Conservation (phyloP, 1,140 invertebrate genomes). For the Drosophila tropicalis region DNA sequence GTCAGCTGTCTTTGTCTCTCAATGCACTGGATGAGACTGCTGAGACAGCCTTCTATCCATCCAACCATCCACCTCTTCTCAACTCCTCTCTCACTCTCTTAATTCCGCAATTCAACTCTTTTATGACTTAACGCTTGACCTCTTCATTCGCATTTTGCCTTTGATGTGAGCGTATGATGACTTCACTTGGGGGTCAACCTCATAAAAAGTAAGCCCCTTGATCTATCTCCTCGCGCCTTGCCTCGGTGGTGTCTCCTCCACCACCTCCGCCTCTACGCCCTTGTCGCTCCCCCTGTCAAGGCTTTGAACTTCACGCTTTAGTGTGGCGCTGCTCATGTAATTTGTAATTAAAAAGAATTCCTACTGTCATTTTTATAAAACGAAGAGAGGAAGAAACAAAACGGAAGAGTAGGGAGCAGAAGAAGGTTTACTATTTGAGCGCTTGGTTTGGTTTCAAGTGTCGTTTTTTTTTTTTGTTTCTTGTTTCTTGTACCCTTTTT, state of each 20-base stretch:
- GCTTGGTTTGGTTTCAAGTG: conserved; percentile 53
- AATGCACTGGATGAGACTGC: conserved; percentile 42
- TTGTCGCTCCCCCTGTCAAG: conserved; percentile 26
- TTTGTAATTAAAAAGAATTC: conserved; percentile 77
- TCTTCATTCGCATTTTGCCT: conserved; percentile 59
- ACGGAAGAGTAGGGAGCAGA: background rate
- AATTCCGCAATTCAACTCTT: conserved; percentile 32
- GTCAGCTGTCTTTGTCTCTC: conserved; percentile 47
- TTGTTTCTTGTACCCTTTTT: conserved; percentile 7
- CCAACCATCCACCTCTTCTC: conserved; percentile 31
- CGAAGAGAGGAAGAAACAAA: too few species aligned
- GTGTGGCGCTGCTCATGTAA: conserved; percentile 70
- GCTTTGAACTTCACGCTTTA: conserved; percentile 69
- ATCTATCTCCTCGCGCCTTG: conserved; percentile 11
- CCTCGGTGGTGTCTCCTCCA: too few species aligned
- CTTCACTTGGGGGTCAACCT: conserved; percentile 64
- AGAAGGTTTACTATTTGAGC: conserved; percentile 38
- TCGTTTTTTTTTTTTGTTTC: conserved; percentile 37
- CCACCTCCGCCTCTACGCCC: conserved; percentile 2
- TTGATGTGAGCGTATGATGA: conserved; percentile 73
- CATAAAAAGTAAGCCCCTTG: conserved; percentile 43
- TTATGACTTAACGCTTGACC: conserved; percentile 78
- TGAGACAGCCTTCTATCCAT: conserved; percentile 34
- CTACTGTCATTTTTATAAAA: conserved; percentile 43
- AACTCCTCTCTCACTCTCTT: conserved; percentile 5